Evolutionary conservation across 2,113 vertebrate genomes (phyloP).

Genomic region (Falco punctatus): DNA sequence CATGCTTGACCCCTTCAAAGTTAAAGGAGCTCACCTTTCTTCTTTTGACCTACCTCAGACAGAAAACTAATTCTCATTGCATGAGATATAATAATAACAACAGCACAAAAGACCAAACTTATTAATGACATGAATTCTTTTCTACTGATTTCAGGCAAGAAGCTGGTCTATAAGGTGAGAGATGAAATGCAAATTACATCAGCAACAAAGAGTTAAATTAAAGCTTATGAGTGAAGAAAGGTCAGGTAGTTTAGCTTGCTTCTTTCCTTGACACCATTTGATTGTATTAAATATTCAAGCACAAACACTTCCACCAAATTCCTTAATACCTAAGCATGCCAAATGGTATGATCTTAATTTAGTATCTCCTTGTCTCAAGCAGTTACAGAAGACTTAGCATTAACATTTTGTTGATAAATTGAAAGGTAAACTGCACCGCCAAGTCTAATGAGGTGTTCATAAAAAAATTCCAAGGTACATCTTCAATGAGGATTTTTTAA

Average conservation of each 20-base stretch:
- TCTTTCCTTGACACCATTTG: not conserved
- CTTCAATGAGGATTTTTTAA: not conserved
- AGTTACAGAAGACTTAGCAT: not conserved
- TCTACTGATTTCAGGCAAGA: not conserved
- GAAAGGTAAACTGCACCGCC: not conserved
- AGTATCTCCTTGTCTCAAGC: not conserved
- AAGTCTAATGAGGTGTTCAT: not conserved
- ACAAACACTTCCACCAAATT: not conserved
- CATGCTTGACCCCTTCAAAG: not conserved
- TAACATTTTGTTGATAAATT: not conserved
- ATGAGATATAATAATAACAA: not conserved
- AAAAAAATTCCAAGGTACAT: not conserved
- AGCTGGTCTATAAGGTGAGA: not conserved
- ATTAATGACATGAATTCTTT: not conserved
- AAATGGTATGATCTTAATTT: not conserved
- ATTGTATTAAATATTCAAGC: conserved; percentile 41
- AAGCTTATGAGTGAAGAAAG: conserved; percentile 5
- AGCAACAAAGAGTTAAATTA: not conserved
- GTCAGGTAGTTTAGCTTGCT: not conserved
- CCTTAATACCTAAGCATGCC: not conserved
- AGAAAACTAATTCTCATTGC: not conserved
- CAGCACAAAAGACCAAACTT: not conserved
- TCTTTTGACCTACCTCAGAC: not conserved
- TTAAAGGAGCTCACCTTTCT: not conserved
- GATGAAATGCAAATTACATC: not conserved